Percentiles rank a stretch among this genome's conserved stretches.
phyloP scores from a whole-genome alignment of 1,140 invertebrate genomes.

The Diorhabda carinulata region DNA sequence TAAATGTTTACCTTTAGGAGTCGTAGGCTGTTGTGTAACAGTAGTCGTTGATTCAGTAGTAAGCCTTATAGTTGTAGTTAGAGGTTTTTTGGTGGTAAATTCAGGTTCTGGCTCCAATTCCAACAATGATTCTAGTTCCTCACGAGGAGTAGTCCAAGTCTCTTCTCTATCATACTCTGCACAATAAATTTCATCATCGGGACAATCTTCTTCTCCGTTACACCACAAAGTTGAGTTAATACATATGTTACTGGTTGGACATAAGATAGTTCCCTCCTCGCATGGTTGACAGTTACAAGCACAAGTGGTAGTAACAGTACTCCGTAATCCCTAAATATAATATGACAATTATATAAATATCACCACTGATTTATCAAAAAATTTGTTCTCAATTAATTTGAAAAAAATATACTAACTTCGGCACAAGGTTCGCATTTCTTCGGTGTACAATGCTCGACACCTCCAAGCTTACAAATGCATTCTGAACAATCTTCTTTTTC shows the following conservation, averaged over 20 bases:
- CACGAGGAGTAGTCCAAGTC: too few relatives aligned
- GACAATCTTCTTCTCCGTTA: slow-evolving; percentile 77
- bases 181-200: slow-evolving; percentile 77
- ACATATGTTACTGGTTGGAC: slow-evolving; percentile 71
- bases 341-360: neutral
- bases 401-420: neutral
- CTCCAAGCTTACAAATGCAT: slow-evolving; percentile 72
- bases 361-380: neutral
- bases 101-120: neutral
- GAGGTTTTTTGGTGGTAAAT: slow-evolving; percentile 6
- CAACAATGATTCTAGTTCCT: too few relatives aligned
- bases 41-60: neutral
- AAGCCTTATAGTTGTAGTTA: slow-evolving; percentile 17
- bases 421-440: slow-evolving; percentile 66
- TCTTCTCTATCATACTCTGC: neutral
- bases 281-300: slow-evolving; percentile 73
- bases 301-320: slow-evolving; percentile 57
- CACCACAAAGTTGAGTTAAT: slow-evolving; percentile 71
- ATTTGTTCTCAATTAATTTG: neutral
- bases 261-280: slow-evolving; percentile 58
- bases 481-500: slow-evolving; percentile 68
- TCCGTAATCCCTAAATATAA: slow-evolving; percentile 48
- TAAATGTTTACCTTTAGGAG: neutral
- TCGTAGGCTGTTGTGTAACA: neutral
- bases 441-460: slow-evolving; percentile 60